Evolutionary conservation across 2,113 vertebrate genomes (phyloP).

Genomic region (Edolisoma coerulescens): DNA sequence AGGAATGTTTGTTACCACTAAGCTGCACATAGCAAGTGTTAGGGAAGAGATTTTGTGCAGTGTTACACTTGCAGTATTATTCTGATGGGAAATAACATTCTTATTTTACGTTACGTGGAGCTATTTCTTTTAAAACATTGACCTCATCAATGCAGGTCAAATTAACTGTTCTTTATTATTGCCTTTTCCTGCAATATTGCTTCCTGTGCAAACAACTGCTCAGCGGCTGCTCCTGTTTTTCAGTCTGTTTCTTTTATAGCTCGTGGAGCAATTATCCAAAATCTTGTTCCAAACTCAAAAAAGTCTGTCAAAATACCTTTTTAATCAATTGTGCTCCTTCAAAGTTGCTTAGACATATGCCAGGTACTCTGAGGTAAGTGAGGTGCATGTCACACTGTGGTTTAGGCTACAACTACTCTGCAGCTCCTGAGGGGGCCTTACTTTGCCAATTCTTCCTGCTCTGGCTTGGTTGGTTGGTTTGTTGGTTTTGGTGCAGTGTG

Average conservation of each 20-base stretch:
- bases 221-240: neutral
- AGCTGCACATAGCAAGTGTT: neutral
- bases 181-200: conserved; percentile 34
- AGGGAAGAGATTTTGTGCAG: neutral
- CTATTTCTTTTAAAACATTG: conserved; percentile 19
- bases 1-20: neutral
- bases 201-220: conserved; percentile 52
- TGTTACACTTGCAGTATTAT: neutral
- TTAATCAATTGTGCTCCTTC: conserved; percentile 11
- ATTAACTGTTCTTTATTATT: conserved; percentile 41
- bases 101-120: neutral
- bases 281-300: neutral
- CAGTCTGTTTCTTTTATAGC: conserved; percentile 45
- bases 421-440: neutral
- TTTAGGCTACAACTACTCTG: neutral
- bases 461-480: neutral
- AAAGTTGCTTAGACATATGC: neutral
- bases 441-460: neutral
- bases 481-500: neutral
- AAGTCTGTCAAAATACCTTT: conserved; percentile 20
- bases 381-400: neutral
- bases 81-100: neutral
- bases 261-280: conserved; percentile 35
- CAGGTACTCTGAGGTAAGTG: conserved; percentile 16
- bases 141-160: conserved; percentile 35